phyloP scores from a whole-genome alignment of 2,113 vertebrate genomes.

The Crotalus horridus region DNA sequence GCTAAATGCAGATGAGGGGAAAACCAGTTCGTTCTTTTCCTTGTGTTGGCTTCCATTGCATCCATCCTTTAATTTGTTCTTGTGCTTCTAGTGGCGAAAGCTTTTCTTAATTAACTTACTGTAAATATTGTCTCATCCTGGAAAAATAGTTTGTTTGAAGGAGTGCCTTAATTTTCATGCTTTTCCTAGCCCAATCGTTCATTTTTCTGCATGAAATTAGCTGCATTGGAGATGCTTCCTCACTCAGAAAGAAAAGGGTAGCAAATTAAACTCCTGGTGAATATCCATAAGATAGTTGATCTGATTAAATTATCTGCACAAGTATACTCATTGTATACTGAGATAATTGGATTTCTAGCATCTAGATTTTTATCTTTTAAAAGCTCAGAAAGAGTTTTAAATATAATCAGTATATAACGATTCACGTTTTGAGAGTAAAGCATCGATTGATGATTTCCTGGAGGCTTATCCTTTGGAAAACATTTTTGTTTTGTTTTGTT shows the following conservation, averaged over 20 bases:
- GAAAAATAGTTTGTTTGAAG: neutral
- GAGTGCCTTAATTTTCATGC: neutral
- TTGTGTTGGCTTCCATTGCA: neutral
- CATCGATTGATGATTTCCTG: neutral
- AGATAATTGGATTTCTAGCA: neutral
- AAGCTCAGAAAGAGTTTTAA: neutral
- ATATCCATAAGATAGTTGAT: neutral
- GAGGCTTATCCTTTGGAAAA: neutral
- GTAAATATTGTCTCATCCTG: neutral
- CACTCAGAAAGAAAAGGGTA: neutral
- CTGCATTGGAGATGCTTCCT: neutral
- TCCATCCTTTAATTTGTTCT: neutral
- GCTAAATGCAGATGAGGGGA: neutral
- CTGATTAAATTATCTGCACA: neutral
- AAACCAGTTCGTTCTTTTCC: neutral
- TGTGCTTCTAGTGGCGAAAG: neutral
- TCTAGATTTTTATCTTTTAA: neutral
- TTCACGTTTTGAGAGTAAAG: neutral
- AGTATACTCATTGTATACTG: neutral
- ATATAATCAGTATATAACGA: neutral
- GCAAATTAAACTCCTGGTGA: neutral
- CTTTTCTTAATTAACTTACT: neutral
- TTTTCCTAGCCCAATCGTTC: neutral
- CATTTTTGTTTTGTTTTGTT: neutral
- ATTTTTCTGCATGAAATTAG: neutral